Evolutionary conservation across 2,113 vertebrate genomes (phyloP), one percentile per base, ranked within the genome.

Genomic region (Clupea harengus): DNA sequence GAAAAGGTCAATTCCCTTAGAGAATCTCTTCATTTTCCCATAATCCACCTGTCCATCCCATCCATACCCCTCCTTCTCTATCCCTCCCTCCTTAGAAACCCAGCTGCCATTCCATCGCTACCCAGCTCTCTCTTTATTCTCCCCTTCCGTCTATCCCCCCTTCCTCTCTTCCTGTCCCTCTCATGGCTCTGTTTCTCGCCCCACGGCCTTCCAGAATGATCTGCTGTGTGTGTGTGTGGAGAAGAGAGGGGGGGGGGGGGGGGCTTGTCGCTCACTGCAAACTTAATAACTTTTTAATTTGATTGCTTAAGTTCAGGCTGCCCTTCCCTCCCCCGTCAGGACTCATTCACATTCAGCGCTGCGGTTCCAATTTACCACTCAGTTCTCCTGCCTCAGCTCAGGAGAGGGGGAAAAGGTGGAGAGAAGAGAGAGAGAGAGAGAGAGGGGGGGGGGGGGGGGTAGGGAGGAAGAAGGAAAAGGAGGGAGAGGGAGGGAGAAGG

Each of bases 241-340:
- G n/a, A n/a, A n/a, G 54, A n/a, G n/a, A n/a, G n/a, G 7, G 64
- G 32, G 64, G 28, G 64, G 28, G 64, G 10, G 25, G 28, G 64
- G 25, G 64, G 84, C 81, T 86, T 89, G 91, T 90, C 87, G 91
- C 91, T 92, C 89, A 91, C 93, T 94, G 90, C 89, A 89, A 89
- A 92, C 91, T 92, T 93, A 95, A 94, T 95, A 93, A 95, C 90
- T 93, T 94, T 90, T 95, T 92, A 91, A 95, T 94, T 94, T 92
- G 92, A 95, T 95, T 94, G 93, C 93, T 93, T 91, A 94, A 93
- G 89, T 94, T 93, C 87, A 93, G 90, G 88, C 87, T 93, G 94
- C 89, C 92, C 91, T 93, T 88, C 91, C 90, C 89, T 88, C 52
- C 80, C 81, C 85, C 75, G 75, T 84, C 87, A 32, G 49, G 82